Evolutionary conservation across 2,888 invertebrate species (phyloP), one percentile per base, ranked within the genome.

Genomic region (Azorinus chamasolen): DNA sequence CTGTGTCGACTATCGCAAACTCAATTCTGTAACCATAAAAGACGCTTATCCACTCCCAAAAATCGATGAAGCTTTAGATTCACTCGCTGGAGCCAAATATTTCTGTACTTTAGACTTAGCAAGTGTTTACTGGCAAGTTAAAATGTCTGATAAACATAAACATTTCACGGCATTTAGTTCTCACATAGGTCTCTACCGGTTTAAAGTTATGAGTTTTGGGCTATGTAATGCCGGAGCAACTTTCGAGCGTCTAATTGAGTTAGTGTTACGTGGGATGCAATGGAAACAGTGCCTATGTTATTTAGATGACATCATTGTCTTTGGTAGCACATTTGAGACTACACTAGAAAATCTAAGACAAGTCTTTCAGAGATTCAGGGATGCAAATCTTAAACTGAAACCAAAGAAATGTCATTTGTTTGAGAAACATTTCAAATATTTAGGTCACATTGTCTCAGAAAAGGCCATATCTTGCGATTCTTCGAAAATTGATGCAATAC

Each of bases 201-300:
- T 64, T 46, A 70, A 59, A 16, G 66, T 53, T 1, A 66, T 85
- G 77, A 71, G 75, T 3, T 81, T 83, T 51, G 84, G 82, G 6
- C 46, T 83, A 6, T 70, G 68, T 46, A 85, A 81, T 62, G 70
- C 77, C 1, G 82, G 83, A 10, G 72, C 81, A 5, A 85, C 75
- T n/a, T 87, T 83, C 75, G 51, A 75, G 27, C 20, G 82, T 10
- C 39, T 86, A n/a, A 85, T 87, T 74, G 79, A 84, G 20, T 27
- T 39, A 5, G 75, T 79, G 10, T 37, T 83, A n/a, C 81, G 85
- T 50, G 51, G 51, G 22, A 51, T 51, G 51, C 51, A 51, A 24
- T 51, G 12, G 22, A 51, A 51, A 51, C 51, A 51, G 25, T 22
- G 51, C 18, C 5, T 51, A 10, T 51, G 51, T 51, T n/a, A n/a